Conservation (phyloP, 2,113 vertebrate genomes). For the Hippocampus barbouri region DNA sequence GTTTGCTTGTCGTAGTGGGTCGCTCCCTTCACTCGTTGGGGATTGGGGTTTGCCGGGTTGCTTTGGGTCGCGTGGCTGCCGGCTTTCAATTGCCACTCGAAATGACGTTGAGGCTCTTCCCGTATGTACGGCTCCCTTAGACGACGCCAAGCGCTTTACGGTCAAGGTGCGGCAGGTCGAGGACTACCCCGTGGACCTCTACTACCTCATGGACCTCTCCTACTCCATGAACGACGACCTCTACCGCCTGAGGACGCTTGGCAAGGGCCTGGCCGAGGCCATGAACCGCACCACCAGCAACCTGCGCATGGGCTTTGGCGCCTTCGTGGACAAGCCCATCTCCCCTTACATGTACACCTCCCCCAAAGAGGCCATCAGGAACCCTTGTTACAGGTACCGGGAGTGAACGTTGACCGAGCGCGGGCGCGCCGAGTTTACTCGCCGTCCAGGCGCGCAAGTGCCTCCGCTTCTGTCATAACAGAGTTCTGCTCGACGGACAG, state of each 20-base stretch:
- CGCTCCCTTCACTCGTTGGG: too few relatives aligned
- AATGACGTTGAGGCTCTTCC: too few relatives aligned
- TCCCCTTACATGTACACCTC: slow-evolving; percentile 96
- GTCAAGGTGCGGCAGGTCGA: slow-evolving; percentile 92
- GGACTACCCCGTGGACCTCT: slow-evolving; percentile 96
- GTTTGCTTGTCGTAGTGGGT: too few relatives aligned
- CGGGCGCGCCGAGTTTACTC: too few relatives aligned
- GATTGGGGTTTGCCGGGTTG: too few relatives aligned
- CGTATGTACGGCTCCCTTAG: slow-evolving; percentile 56
- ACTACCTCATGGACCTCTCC: slow-evolving; percentile 98
- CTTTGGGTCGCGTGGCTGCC: too few relatives aligned
- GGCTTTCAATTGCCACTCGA: too few relatives aligned
- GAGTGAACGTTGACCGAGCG: background rate
- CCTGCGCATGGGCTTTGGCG: slow-evolving; percentile 91
- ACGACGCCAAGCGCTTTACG: slow-evolving; percentile 84
- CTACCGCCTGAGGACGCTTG: slow-evolving; percentile 80
- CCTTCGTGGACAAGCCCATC: slow-evolving; percentile 95
- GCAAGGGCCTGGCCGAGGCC: slow-evolving; percentile 80
- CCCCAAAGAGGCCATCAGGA: slow-evolving; percentile 79
- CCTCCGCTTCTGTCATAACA: background rate
- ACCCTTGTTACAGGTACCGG: slow-evolving; percentile 88
- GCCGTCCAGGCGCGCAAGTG: too few relatives aligned
- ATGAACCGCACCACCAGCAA: slow-evolving; percentile 95
- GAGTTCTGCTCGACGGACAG: slow-evolving; percentile 55
- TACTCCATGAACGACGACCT: slow-evolving; percentile 97